Conservation (phyloP, 2,888 invertebrate species). For the Venusia cambrica region DNA sequence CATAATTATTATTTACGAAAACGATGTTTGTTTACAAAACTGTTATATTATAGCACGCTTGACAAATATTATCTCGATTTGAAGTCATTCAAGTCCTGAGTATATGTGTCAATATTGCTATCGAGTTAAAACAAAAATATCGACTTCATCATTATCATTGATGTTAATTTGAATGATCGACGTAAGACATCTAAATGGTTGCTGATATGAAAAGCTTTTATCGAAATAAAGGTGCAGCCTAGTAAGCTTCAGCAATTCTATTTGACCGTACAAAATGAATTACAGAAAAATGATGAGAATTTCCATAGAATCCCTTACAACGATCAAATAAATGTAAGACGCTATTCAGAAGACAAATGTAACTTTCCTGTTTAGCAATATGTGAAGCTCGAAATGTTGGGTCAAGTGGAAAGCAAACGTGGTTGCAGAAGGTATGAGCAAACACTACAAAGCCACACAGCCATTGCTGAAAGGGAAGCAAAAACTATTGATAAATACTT, state of each 20-base stretch:
- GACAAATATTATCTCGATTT: slow-evolving; percentile 45
- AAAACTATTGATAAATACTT: not conserved
- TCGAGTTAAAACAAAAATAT: slow-evolving; percentile 38
- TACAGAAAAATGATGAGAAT: slow-evolving; percentile 43
- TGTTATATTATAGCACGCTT: slow-evolving; percentile 41
- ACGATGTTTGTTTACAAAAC: slow-evolving; percentile 44
- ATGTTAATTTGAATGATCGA: slow-evolving; percentile 39
- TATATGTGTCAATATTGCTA: slow-evolving; percentile 43
- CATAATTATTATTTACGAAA: slow-evolving; percentile 50
- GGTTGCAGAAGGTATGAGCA: slow-evolving; percentile 4
- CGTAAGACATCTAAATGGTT: slow-evolving; percentile 8
- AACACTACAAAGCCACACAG: slow-evolving; percentile 12
- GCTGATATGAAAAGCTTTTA: slow-evolving; percentile 42
- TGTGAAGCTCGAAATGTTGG: slow-evolving; percentile 9
- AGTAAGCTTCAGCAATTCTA: slow-evolving; percentile 8
- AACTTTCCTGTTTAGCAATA: slow-evolving; percentile 2
- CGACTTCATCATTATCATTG: slow-evolving; percentile 30
- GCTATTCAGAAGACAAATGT: slow-evolving; percentile 1
- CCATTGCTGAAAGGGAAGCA: slow-evolving; percentile 5
- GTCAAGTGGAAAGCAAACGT: slow-evolving; percentile 17
- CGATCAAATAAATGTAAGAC: too few species aligned
- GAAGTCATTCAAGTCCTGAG: slow-evolving; percentile 45
- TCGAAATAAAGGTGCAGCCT: slow-evolving; percentile 31
- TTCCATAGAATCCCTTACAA: too few species aligned
- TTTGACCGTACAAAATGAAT: slow-evolving; percentile 26